A percentile compares a stretch with the other conserved stretches of the same genome.
phyloP scores from a whole-genome alignment of 2,113 vertebrate genomes.

The Pseudonaja textilis region DNA sequence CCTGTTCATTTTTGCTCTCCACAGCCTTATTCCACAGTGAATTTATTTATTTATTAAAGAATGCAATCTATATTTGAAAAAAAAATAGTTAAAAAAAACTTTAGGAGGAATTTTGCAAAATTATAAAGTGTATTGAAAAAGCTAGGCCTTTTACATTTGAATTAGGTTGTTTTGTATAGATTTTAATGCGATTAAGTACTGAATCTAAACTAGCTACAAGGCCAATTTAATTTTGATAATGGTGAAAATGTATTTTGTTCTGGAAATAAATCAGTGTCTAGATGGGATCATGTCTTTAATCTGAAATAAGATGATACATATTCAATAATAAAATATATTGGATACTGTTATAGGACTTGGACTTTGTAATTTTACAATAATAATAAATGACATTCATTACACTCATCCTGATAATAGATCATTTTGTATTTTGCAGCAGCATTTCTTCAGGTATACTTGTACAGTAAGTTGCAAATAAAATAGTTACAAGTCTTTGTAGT shows the following conservation, averaged over 20 bases:
- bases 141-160: slow-evolving; percentile 23
- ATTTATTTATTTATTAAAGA: not conserved
- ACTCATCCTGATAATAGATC: slow-evolving; percentile 46
- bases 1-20: not conserved
- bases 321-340: not conserved
- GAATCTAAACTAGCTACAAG: slow-evolving; percentile 13
- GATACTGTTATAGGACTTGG: not conserved
- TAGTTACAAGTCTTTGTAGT: slow-evolving; percentile 22
- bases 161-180: not conserved
- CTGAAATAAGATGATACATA: slow-evolving; percentile 31
- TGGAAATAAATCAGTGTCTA: slow-evolving; percentile 26
- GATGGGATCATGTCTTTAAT: slow-evolving; percentile 44
- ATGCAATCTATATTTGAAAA: slow-evolving; percentile 16
- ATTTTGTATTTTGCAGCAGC: slow-evolving; percentile 24
- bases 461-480: slow-evolving; percentile 37
- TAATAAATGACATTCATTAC: slow-evolving; percentile 33
- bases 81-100: slow-evolving; percentile 13
- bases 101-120: slow-evolving; percentile 10
- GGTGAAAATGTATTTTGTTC: slow-evolving; percentile 9
- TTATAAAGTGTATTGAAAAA: slow-evolving; percentile 37
- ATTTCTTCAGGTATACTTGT: slow-evolving; percentile 49
- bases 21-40: not conserved
- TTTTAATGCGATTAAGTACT: not conserved
- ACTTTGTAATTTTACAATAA: not conserved
- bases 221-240: slow-evolving; percentile 11